Conservation (phyloP, 2,888 invertebrate species). For the Anorthoa munda region DNA sequence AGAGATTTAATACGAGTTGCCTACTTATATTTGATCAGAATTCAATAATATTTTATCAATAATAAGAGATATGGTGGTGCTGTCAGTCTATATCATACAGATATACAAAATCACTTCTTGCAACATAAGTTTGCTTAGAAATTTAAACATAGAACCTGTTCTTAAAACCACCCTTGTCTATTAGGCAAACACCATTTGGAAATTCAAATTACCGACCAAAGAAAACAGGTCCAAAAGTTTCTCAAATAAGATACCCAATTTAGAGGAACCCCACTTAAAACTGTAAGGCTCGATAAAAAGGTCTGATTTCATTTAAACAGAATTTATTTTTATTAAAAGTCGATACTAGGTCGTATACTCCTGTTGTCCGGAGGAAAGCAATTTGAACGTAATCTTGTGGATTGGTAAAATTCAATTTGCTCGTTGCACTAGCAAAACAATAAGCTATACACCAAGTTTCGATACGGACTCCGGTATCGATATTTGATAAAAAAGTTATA, state of each 20-base stretch:
- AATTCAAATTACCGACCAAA: constrained; percentile 56
- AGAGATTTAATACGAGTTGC: neutral
- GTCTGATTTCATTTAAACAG: constrained; percentile 65
- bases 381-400: constrained; percentile 72
- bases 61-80: neutral
- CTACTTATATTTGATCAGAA: neutral
- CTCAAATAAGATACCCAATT: constrained; percentile 66
- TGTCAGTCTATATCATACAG: neutral
- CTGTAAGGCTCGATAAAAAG: constrained; percentile 63
- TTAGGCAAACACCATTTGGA: constrained; percentile 50
- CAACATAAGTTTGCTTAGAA: neutral
- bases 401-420: constrained; percentile 78
- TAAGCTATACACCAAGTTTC: constrained; percentile 72
- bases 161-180: constrained; percentile 23
- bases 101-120: neutral
- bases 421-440: constrained; percentile 74
- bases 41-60: neutral
- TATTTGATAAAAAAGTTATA: constrained; percentile 65
- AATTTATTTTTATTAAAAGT: constrained; percentile 68
- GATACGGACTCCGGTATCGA: constrained; percentile 65
- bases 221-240: constrained; percentile 56
- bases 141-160: neutral
- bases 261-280: constrained; percentile 63
- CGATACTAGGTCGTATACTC: constrained; percentile 53
- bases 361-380: constrained; percentile 56